Percentiles rank a stretch among this genome's conserved stretches.
Conservation (phyloP, 2,113 vertebrate species). For the Corydoras maculifer region DNA sequence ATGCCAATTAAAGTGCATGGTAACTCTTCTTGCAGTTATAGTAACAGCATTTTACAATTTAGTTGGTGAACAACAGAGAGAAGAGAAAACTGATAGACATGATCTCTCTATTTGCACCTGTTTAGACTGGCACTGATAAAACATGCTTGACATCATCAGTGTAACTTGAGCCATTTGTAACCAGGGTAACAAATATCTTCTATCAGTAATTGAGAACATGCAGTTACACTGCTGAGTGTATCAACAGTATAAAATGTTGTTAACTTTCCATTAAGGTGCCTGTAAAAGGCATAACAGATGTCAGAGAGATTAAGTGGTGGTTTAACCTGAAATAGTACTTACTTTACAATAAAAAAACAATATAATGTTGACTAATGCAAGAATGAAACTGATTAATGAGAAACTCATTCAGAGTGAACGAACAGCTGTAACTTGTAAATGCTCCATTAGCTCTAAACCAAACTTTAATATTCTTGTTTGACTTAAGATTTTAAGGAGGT, state of each 20-base stretch:
- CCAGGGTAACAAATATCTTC: slow-evolving; percentile 69
- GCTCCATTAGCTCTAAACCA: no score
- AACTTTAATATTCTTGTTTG: no score
- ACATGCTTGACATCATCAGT: slow-evolving; percentile 68
- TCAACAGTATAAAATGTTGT: slow-evolving; percentile 66
- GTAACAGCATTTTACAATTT: no score
- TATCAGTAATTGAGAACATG: slow-evolving; percentile 65
- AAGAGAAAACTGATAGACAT: slow-evolving; percentile 28
- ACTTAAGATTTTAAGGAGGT: no score
- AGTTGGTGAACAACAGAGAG: neutral
- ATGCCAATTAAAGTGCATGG: no score
- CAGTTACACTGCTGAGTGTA: slow-evolving; percentile 64
- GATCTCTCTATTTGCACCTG: slow-evolving; percentile 40
- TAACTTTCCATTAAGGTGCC: slow-evolving; percentile 67
- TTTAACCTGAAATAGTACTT: no score
- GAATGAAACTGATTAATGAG: no score
- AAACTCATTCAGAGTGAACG: no score
- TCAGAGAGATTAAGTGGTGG: slow-evolving; percentile 32
- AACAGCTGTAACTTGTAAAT: no score
- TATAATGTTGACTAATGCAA: no score
- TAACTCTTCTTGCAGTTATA: no score
- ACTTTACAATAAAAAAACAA: no score
- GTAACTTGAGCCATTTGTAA: slow-evolving; percentile 65
- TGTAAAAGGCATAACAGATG: slow-evolving; percentile 57
- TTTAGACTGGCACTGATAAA: slow-evolving; percentile 58